Conservation (phyloP, 2,797 vertebrate genomes). For the Crax fasciolata region DNA sequence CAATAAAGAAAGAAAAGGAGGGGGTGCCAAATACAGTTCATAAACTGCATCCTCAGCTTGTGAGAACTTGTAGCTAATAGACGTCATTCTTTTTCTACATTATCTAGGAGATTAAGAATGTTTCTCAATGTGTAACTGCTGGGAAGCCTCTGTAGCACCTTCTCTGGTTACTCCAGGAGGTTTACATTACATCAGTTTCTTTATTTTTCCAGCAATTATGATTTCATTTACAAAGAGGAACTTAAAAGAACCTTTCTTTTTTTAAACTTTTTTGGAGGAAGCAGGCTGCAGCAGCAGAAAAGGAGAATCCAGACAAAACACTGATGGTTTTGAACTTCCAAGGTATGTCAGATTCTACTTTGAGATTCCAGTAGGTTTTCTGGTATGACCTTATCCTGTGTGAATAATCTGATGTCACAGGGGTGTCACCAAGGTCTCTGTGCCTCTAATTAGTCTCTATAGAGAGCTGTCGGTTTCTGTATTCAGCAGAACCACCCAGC, state of each 20-base stretch:
- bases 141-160: slow-evolving; percentile 63
- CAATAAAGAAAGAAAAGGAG: slow-evolving; percentile 30
- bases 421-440: slow-evolving; percentile 8
- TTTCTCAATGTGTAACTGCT: slow-evolving; percentile 54
- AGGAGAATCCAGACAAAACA: background rate
- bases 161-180: slow-evolving; percentile 65
- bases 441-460: background rate
- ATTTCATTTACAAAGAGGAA: slow-evolving; percentile 45
- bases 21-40: background rate
- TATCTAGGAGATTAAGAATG: slow-evolving; percentile 67
- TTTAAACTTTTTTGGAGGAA: slow-evolving; percentile 25
- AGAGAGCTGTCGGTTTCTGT: background rate
- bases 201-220: slow-evolving; percentile 63
- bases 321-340: background rate
- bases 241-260: slow-evolving; percentile 52
- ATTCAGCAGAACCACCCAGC: background rate
- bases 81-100: slow-evolving; percentile 44
- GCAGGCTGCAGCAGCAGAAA: background rate
- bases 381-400: background rate
- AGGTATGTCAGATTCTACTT: background rate
- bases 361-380: background rate
- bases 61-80: slow-evolving; percentile 58
- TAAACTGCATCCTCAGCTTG: slow-evolving; percentile 58
- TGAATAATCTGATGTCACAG: background rate
- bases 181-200: slow-evolving; percentile 59